phyloP scores from a whole-genome alignment of 2,888 invertebrate species.

The Ophioninae sp. region DNA sequence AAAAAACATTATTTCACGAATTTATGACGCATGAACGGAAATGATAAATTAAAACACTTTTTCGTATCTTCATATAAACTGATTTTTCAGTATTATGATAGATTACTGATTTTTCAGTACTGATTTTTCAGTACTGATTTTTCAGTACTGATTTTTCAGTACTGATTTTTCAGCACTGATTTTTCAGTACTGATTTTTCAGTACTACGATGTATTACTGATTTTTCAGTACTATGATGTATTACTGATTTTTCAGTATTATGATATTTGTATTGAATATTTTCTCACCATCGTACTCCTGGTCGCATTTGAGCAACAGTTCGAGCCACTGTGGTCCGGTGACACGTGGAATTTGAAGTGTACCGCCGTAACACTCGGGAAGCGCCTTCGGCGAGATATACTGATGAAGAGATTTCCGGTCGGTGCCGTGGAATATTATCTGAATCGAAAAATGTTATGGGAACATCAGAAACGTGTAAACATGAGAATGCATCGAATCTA shows the following conservation, averaged over 20 bases:
- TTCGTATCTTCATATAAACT: too few relatives aligned
- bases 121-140: too few relatives aligned
- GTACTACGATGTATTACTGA: background rate
- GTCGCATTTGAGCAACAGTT: slow-evolving; percentile 88
- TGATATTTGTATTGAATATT: background rate
- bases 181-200: background rate
- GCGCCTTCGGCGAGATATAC: slow-evolving; percentile 87
- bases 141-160: too few relatives aligned
- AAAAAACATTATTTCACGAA: background rate
- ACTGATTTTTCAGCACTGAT: too few relatives aligned
- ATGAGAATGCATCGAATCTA: background rate
- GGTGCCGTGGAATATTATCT: slow-evolving; percentile 90
- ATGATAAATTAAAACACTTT: background rate
- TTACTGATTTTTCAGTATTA: background rate
- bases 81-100: too few relatives aligned
- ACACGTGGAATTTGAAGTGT: slow-evolving; percentile 86
- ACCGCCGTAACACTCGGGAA: slow-evolving; percentile 89
- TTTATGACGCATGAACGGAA: background rate
- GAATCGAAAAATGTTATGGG: slow-evolving; percentile 39
- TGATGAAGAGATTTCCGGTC: slow-evolving; percentile 89
- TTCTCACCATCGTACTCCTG: slow-evolving; percentile 87
- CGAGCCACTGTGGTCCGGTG: slow-evolving; percentile 88
- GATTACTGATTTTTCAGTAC: too few relatives aligned
- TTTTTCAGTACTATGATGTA: background rate
- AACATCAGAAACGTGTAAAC: background rate